Evolutionary conservation across 2,888 invertebrate genomes (phyloP), one percentile per base, ranked within the genome.

Genomic region (Phytoseiulus persimilis): DNA sequence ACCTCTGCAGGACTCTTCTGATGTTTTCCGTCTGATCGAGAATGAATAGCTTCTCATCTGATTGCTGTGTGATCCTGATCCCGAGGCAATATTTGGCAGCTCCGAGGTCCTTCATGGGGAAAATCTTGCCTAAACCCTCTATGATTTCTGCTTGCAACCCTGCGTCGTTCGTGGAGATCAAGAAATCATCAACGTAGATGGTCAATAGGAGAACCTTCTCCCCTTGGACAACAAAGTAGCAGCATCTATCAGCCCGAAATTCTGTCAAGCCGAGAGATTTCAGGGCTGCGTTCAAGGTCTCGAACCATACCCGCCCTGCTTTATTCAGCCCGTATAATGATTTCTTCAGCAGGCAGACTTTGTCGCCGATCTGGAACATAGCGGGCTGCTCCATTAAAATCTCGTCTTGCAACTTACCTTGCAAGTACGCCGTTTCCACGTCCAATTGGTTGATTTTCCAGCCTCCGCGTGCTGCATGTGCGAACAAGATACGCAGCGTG

Each of bases 271-370:
- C 90, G 65, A 83, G 83, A 23, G 28, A 9, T 11, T 31, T 31
- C 32, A 90, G 39, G n/a, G 89, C 89, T 23, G 11, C 28, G 46
- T 90, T 32, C n/a, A 90, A 31, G 31, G 89, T 89, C 5, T 32
- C 31, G 65, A 90, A 89, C 90, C 89, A 90, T 6, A 32, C 90
- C 31, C 90, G 39, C 0, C 39, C 90, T 0, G 90, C 89, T 39
- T 90, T 90, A 0, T 32, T 83, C 2, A 90, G 89, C 3, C 90
- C 89, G 89, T 90, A 90, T 31, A 90, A 18, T 32, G 39, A 83
- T 83, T 83, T 89, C 23, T 84, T 89, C 5, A 90, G 31, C 28
- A 45, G 33, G 39, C 90, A 90, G 0, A 90, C 90, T 18, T 31
- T 31, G 83, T 89, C 9, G n/a, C 89, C 89, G 23, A 39, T 23